Percentiles rank a stretch among this genome's conserved stretches.
These are phyloP conservation scores for Macrocentrus cingulum DNA, from an alignment of 1,140 invertebrate genomes.

Conservation along the genomic window DNA sequence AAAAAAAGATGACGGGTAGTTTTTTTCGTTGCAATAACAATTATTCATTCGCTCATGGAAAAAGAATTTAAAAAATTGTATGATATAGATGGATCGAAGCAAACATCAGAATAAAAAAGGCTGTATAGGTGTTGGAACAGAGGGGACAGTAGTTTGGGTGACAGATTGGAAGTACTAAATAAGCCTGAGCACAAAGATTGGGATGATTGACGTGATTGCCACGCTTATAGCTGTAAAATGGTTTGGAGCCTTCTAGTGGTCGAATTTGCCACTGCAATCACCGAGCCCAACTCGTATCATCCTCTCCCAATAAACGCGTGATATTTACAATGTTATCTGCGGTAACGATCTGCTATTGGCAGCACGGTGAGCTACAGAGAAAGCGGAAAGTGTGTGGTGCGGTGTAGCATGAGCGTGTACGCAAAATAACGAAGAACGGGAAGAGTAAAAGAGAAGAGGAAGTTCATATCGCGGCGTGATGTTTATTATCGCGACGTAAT, in stretches of 20 bases:
- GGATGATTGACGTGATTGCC: constrained; percentile 30
- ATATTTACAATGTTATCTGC: constrained; percentile 47
- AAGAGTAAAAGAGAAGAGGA: constrained; percentile 11
- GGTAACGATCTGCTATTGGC: constrained; percentile 43
- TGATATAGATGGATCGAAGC: too few relatives aligned
- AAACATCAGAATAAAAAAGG: too few relatives aligned
- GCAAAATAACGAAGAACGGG: constrained; percentile 7
- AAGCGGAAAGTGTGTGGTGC: neutral
- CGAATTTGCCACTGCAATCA: too few relatives aligned
- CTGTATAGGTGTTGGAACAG: too few relatives aligned
- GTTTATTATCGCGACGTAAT: constrained; percentile 56
- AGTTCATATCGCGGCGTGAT: constrained; percentile 55
- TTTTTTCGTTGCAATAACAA: too few relatives aligned
- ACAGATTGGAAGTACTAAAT: constrained; percentile 18
- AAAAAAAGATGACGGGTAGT: too few relatives aligned
- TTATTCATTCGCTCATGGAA: too few relatives aligned
- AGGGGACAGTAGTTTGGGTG: too few relatives aligned
- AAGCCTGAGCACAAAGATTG: constrained; percentile 27
- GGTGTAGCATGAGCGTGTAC: constrained; percentile 15
- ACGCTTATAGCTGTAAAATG: constrained; percentile 23
- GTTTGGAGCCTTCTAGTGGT: neutral
- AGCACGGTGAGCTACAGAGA: constrained; percentile 14
- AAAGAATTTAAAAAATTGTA: too few relatives aligned
- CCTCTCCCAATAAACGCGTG: constrained; percentile 37
- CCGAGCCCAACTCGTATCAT: constrained; percentile 30